Conservation (phyloP, 1,140 invertebrate genomes). For the Conopomorpha cramerella region DNA sequence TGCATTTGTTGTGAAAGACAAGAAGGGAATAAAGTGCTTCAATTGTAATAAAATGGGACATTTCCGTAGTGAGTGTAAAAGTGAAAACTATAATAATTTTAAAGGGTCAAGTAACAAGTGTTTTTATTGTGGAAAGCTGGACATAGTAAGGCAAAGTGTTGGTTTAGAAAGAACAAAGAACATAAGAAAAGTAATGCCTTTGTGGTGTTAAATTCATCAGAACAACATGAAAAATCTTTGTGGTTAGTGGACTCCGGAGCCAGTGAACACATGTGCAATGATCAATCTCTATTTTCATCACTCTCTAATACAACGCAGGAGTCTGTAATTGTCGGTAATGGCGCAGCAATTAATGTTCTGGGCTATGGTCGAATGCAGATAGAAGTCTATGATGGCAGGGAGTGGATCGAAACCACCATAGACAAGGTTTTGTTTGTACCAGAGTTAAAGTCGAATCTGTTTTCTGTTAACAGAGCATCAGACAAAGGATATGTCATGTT, state of each 20-base stretch:
- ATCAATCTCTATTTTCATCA: neutral
- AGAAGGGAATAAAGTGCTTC: constrained; percentile 6
- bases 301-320: neutral
- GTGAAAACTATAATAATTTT: neutral
- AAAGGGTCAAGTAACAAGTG: constrained; percentile 2
- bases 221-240: neutral
- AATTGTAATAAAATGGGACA: constrained; percentile 8
- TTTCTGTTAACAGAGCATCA: neutral
- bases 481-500: constrained; percentile 8
- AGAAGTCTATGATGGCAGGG: too few relatives aligned
- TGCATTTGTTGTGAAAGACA: constrained; percentile 2
- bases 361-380: neutral
- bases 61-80: constrained; percentile 6
- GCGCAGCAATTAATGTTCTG: neutral
- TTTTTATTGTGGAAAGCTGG: constrained; percentile 3
- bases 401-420: neutral
- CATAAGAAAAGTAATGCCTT: neutral
- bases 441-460: neutral
- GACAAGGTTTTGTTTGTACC: neutral
- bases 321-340: too few relatives aligned
- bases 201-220: neutral
- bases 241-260: neutral
- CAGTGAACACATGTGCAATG: neutral
- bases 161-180: neutral
- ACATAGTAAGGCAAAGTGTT: constrained; percentile 2